Evolutionary conservation across 2,113 vertebrate genomes (phyloP), one percentile per base, ranked within the genome.

Genomic region (Xenopus laevis): DNA sequence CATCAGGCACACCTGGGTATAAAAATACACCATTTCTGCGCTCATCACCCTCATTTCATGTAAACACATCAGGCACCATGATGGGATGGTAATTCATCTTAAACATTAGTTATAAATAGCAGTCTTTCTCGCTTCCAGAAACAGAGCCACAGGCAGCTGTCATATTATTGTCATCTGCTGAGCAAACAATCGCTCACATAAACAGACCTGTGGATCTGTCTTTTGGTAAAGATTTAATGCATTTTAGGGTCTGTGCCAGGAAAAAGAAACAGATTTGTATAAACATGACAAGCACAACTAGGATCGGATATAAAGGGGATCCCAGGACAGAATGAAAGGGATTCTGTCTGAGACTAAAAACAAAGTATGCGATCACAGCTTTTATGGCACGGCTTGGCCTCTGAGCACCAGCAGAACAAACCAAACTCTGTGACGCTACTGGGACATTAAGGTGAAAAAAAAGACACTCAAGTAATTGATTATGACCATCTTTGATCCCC

Each of bases 161-260:
- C 70, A 71, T 62, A 71, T 62, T 71, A 62, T 71, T 71, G 70
- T 72, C 71, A 72, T 46, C 23, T 33, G 20, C n/a, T 72, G 15
- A 65, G 47, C n/a, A 64, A 72, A 65, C 71, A 64, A 40, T 55
- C 46, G 45, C 71, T 55, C 60, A 27, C 18, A 52, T 72, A 72
- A 65, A 13, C 71, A 45, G 71, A 55, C 3, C 53, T 16, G 16
- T n/a, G 53, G 15, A 55, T 55, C 53, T 55, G 53, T 16, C 17
- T 55, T 55, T 55, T 55, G 53, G 53, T 55, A n/a, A 55, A 55
- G 15, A 55, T n/a, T 55, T 55, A n/a, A 55, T 55, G 53, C 15
- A n/a, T 55, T 55, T 55, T 55, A 16, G 53, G 53, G 53, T 16
- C 53, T 55, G 53, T 55, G 53, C 53, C 53, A 55, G 53, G 16